phyloP scores from a whole-genome alignment of 2,113 vertebrate species.

The Rhynchopsitta pachyrhyncha region DNA sequence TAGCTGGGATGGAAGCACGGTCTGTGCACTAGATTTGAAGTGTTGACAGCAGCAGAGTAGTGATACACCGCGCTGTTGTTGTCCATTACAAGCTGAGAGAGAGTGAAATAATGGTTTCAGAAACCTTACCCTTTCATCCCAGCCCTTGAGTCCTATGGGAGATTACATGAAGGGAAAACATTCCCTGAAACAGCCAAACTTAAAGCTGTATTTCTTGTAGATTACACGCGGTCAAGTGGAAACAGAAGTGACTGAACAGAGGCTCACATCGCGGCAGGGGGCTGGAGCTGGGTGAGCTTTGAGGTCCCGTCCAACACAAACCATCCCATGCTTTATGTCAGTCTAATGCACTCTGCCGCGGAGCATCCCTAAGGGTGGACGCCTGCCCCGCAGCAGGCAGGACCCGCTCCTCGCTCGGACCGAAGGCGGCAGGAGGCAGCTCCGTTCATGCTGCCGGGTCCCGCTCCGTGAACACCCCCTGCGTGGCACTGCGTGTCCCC shows the following conservation, averaged over 20 bases:
- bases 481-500: background rate
- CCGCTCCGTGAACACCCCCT: accelerated
- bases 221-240: background rate
- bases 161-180: background rate
- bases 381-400: background rate
- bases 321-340: too few relatives aligned
- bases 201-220: background rate
- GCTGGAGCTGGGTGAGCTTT: background rate
- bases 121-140: background rate
- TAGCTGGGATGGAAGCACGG: background rate
- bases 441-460: accelerated
- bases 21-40: background rate
- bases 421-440: too few relatives aligned
- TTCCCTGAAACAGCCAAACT: background rate
- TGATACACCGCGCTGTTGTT: background rate
- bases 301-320: background rate
- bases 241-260: background rate
- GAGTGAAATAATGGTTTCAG: background rate
- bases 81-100: background rate
- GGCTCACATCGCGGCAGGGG: background rate
- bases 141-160: background rate
- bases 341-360: accelerated
- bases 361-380: accelerated
- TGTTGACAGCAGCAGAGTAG: background rate
- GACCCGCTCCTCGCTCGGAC: background rate